phyloP scores from a whole-genome alignment of 2,888 invertebrate genomes.

The Campaea margaritaria region DNA sequence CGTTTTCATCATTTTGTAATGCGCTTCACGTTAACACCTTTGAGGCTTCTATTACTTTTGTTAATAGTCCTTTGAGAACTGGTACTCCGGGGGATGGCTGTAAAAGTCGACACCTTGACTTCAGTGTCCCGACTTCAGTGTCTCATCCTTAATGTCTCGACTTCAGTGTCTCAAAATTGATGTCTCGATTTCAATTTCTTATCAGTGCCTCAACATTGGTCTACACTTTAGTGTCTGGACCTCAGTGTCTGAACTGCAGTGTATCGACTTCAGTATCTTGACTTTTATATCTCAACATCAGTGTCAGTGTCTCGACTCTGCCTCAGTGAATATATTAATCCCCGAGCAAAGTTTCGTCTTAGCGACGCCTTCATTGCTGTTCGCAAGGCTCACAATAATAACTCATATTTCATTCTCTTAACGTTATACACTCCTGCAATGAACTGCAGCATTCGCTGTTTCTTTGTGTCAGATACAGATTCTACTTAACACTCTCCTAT shows the following conservation, averaged over 20 bases:
- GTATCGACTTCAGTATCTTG: too few relatives aligned
- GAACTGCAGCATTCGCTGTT: background rate
- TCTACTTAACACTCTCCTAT: too few relatives aligned
- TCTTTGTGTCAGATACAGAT: too few relatives aligned
- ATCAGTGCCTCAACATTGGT: too few relatives aligned
- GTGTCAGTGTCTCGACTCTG: background rate
- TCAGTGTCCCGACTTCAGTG: too few relatives aligned
- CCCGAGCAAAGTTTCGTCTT: conserved; percentile 3
- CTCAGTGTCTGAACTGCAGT: too few relatives aligned
- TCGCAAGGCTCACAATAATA: background rate
- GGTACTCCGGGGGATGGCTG: conserved; percentile 6
- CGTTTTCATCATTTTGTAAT: too few relatives aligned
- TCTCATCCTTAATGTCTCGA: too few relatives aligned
- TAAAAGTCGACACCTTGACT: conserved; percentile 1
- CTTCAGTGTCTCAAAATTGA: too few relatives aligned
- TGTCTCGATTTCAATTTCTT: too few relatives aligned
- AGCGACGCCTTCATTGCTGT: conserved; percentile 5
- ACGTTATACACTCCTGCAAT: background rate
- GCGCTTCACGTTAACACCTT: background rate
- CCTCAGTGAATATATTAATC: conserved; percentile 9
- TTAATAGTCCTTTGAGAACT: conserved; percentile 5
- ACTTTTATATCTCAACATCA: too few relatives aligned
- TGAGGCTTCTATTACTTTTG: background rate
- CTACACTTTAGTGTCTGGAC: too few relatives aligned
- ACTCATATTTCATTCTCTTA: background rate